A percentile compares a stretch with the other conserved stretches of the same genome.
phyloP scores from a whole-genome alignment of 2,888 invertebrate genomes.

The Coelopa pilipes region DNA sequence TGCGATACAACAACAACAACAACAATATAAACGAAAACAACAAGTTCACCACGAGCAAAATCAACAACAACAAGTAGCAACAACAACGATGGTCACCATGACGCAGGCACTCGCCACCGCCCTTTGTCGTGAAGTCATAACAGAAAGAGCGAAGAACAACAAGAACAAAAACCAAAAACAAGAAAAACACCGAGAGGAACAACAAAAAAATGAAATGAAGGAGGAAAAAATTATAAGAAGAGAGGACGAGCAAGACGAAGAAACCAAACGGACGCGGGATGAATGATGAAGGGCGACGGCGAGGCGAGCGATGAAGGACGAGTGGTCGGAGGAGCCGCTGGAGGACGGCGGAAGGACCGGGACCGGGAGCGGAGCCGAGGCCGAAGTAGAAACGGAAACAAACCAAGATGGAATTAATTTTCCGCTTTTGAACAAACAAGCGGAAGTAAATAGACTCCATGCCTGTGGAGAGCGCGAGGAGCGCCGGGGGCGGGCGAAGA shows the following conservation, averaged over 20 bases:
- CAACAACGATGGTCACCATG: too few relatives aligned
- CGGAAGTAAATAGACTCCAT: slow-evolving; percentile 60
- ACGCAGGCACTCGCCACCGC: too few relatives aligned
- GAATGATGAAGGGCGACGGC: too few relatives aligned
- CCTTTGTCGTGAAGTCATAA: too few relatives aligned
- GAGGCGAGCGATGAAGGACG: too few relatives aligned
- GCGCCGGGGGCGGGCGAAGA: neutral
- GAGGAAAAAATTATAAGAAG: neutral
- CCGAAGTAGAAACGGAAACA: too few relatives aligned
- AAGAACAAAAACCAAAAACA: slow-evolving; percentile 15
- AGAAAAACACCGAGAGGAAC: neutral
- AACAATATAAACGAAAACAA: too few relatives aligned
- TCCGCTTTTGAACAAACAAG: slow-evolving; percentile 67
- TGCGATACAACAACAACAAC: too few relatives aligned
- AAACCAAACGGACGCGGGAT: too few relatives aligned
- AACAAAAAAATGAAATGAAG: slow-evolving; percentile 6
- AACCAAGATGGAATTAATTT: slow-evolving; percentile 67
- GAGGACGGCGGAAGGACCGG: neutral
- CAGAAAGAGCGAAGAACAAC: slow-evolving; percentile 34
- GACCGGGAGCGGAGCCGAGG: slow-evolving; percentile 57
- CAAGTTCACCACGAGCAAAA: too few relatives aligned
- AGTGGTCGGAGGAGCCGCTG: neutral
- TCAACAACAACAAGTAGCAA: slow-evolving; percentile 55
- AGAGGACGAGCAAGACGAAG: neutral
- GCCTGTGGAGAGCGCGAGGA: slow-evolving; percentile 13